These are phyloP conservation scores for Drosophila serrata DNA, from an alignment of 1,140 invertebrate species.

Conservation along the genomic window DNA sequence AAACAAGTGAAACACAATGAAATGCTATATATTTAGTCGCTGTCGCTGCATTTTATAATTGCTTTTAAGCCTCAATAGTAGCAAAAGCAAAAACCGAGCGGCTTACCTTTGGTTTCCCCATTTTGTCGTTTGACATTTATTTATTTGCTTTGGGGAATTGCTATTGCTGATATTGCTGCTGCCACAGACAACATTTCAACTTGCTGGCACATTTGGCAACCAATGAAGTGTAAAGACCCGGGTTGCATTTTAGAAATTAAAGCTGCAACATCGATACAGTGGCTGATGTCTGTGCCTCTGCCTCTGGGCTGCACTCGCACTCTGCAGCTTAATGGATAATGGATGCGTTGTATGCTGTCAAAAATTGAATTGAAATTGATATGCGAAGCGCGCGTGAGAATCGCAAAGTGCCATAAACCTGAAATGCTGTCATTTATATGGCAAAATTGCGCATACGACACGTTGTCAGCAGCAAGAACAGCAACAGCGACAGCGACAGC, in stretches of 20 bases:
- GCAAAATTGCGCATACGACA: constrained; percentile 79
- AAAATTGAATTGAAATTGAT: constrained; percentile 81
- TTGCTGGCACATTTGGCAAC: constrained; percentile 70
- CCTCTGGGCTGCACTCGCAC: constrained; percentile 9
- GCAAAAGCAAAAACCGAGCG: constrained; percentile 38
- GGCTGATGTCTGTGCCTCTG: background rate
- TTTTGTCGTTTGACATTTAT: constrained; percentile 75
- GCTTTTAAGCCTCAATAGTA: constrained; percentile 66
- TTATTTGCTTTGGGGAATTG: constrained; percentile 80
- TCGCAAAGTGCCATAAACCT: constrained; percentile 69
- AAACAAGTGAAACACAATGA: constrained; percentile 21
- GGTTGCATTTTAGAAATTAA: constrained; percentile 64
- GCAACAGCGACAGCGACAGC: constrained; percentile 8
- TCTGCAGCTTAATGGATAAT: constrained; percentile 45
- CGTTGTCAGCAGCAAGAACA: constrained; percentile 40
- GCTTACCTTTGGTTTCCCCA: constrained; percentile 56
- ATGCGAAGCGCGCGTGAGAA: constrained; percentile 66
- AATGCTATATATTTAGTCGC: constrained; percentile 27
- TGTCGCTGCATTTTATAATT: constrained; percentile 78
- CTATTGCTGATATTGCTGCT: constrained; percentile 4
- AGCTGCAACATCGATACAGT: constrained; percentile 27
- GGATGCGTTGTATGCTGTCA: constrained; percentile 64
- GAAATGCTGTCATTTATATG: constrained; percentile 76
- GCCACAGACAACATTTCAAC: constrained; percentile 68
- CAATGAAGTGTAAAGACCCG: constrained; percentile 71